Percentiles rank a stretch among this genome's conserved stretches.
Conservation (phyloP, 2,888 invertebrate genomes). For the Smittia aterrima region DNA sequence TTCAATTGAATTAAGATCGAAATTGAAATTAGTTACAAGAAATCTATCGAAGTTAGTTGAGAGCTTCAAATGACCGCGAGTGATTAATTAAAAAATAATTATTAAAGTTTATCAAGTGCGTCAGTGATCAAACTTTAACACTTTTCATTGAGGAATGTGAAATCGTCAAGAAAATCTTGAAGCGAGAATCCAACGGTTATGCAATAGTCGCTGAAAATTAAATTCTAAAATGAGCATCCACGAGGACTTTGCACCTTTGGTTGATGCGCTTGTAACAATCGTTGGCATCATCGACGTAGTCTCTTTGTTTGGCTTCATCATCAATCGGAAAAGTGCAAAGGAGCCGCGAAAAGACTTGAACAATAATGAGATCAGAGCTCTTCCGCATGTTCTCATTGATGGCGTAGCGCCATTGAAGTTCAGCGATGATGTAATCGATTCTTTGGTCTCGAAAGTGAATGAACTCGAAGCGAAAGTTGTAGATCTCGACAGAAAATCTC, state of each 20-base stretch:
- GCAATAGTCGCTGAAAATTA: background rate
- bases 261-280: constrained; percentile 34
- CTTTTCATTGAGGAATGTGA: too few species aligned
- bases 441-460: constrained; percentile 27
- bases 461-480: constrained; percentile 28
- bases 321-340: background rate
- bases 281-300: constrained; percentile 34
- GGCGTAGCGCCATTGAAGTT: background rate
- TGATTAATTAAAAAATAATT: too few species aligned
- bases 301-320: constrained; percentile 8
- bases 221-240: constrained; percentile 2
- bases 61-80: too few species aligned
- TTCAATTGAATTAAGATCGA: too few species aligned
- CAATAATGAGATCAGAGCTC: constrained; percentile 30
- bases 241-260: constrained; percentile 33
- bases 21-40: too few species aligned
- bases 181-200: constrained; percentile 8
- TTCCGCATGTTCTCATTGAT: constrained; percentile 23
- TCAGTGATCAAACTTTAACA: too few species aligned
- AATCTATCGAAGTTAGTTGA: too few species aligned
- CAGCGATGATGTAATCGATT: constrained; percentile 24
- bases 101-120: too few species aligned
- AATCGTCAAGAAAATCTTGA: too few species aligned
- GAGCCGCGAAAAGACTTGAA: constrained; percentile 11
- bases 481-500: constrained; percentile 22